A percentile compares a stretch with the other conserved stretches of the same genome.
These are phyloP conservation scores for Cettia cetti DNA, from an alignment of 2,113 vertebrate genomes.

Conservation along the genomic window DNA sequence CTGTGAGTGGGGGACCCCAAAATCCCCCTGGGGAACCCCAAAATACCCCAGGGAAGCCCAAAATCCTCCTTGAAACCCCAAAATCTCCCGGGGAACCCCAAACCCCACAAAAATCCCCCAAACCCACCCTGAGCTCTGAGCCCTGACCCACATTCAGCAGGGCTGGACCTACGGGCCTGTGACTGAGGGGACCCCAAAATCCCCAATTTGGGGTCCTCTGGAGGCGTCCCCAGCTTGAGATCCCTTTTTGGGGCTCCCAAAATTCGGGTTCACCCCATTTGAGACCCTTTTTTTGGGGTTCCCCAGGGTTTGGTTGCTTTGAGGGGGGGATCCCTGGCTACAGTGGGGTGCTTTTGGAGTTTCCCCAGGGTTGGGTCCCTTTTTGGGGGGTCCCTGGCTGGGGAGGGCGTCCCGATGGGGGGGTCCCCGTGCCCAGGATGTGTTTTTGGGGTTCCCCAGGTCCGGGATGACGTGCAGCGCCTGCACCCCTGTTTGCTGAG, in stretches of 20 bases:
- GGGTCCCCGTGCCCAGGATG: neutral
- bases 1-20: neutral
- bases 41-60: no score
- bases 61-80: no score
- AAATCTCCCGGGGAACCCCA: neutral
- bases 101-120: neutral
- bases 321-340: no score
- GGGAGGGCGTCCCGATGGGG: no score
- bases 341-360: no score
- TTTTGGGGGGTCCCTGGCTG: neutral
- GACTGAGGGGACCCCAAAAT: neutral
- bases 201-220: neutral
- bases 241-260: neutral
- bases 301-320: neutral
- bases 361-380: neutral
- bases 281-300: no score
- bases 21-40: no score
- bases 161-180: neutral
- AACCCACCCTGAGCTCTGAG: neutral
- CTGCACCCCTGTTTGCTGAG: neutral
- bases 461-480: neutral
- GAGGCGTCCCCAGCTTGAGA: rapidly evolving
- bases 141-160: neutral
- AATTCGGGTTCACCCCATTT: neutral
- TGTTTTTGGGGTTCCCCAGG: neutral